These are phyloP conservation scores for Chionoecetes opilio DNA, from an alignment of 1,140 invertebrate species.

Conservation along the genomic window DNA sequence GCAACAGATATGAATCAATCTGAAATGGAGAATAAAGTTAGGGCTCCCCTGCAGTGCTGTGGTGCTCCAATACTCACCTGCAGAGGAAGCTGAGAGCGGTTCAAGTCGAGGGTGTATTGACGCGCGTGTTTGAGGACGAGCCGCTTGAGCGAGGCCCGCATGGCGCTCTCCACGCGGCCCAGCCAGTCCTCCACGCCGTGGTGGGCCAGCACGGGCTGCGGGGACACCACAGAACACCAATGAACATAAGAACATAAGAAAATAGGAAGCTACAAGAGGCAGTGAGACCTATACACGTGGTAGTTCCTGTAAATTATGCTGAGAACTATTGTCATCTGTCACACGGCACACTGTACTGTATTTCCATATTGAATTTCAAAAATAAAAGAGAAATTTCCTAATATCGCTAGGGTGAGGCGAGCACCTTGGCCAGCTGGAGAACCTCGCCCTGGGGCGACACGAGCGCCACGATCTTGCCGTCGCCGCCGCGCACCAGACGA, in stretches of 20 bases:
- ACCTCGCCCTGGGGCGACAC: conserved; percentile 76
- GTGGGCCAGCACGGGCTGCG: conserved; percentile 79
- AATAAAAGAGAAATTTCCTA: no score
- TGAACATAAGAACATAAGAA: no score
- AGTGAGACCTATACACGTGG: no score
- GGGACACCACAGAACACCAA: not conserved
- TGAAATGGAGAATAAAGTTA: no score
- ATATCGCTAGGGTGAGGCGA: not conserved
- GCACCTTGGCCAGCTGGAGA: conserved; percentile 76
- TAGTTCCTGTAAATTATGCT: no score
- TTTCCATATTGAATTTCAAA: no score
- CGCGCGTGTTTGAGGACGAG: conserved; percentile 68
- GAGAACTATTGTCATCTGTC: no score
- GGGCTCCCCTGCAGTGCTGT: not conserved
- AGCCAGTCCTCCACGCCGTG: conserved; percentile 81
- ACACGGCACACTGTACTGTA: no score
- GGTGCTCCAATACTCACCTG: not conserved
- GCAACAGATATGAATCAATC: no score
- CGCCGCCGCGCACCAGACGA: conserved; percentile 54
- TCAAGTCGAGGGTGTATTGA: conserved; percentile 17
- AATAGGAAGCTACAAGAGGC: no score
- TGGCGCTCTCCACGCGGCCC: conserved; percentile 76
- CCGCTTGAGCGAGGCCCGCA: conserved; percentile 75
- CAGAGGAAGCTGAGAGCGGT: conserved; percentile 49
- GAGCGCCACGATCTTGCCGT: conserved; percentile 73